Conservation (phyloP, 2,797 vertebrate genomes). For the Peromyscus melanophrys region DNA sequence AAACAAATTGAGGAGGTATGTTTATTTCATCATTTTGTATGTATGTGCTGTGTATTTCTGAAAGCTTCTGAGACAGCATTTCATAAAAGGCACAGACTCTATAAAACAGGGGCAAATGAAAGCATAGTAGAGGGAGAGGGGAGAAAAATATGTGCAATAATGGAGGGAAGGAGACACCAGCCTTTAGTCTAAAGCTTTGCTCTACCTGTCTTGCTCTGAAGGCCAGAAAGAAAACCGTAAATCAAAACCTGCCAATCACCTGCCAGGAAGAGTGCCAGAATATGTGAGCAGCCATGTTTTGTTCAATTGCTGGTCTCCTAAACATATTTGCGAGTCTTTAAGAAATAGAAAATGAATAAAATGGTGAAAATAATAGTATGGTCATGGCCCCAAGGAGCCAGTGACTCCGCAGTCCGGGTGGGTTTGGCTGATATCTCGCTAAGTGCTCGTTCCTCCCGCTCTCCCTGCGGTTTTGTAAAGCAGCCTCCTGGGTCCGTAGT, state of each 20-base stretch:
- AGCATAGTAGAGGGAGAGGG: background rate
- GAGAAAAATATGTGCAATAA: background rate
- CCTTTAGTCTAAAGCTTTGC: background rate
- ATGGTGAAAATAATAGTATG: background rate
- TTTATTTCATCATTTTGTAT: conserved; percentile 70
- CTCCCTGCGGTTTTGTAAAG: background rate
- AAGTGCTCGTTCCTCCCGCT: background rate
- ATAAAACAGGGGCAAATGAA: conserved; percentile 47
- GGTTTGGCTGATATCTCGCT: background rate
- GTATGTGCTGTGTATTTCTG: conserved; percentile 25
- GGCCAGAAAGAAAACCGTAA: conserved; percentile 33
- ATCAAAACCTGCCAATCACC: background rate
- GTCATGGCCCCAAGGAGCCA: background rate
- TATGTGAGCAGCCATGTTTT: background rate
- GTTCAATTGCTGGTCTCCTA: background rate
- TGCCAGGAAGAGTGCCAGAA: background rate
- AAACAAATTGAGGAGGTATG: conserved; percentile 50
- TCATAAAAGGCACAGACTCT: conserved; percentile 41
- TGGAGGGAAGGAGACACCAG: background rate
- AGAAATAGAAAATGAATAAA: background rate
- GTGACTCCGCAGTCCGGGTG: background rate
- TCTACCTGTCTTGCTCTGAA: background rate
- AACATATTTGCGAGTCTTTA: background rate
- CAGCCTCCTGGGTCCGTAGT: background rate
- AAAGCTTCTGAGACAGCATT: conserved; percentile 39